Conservation (phyloP, 1,140 invertebrate species). For the Drosophila nebulosa region DNA sequence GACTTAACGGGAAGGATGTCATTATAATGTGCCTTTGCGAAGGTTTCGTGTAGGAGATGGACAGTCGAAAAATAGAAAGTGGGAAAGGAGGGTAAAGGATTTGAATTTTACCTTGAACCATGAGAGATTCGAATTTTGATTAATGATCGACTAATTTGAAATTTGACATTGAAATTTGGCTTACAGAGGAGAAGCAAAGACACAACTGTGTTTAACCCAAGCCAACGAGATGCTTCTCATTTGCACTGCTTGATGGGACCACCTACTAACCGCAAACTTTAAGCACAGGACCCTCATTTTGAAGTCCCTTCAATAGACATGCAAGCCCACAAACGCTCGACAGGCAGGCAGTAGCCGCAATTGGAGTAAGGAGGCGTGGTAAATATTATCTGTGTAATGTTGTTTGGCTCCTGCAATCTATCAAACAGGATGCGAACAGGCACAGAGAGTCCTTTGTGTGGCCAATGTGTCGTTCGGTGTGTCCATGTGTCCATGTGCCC, state of each 20-base stretch:
- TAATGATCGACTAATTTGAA: neutral
- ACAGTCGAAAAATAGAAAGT: neutral
- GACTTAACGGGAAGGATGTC: slow-evolving; percentile 23
- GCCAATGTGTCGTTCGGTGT: slow-evolving; percentile 12
- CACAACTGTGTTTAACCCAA: too few relatives aligned
- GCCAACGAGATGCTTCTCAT: neutral
- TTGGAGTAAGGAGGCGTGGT: slow-evolving; percentile 24
- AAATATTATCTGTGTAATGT: slow-evolving; percentile 67
- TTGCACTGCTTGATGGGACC: slow-evolving; percentile 2
- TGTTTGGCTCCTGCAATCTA: slow-evolving; percentile 54
- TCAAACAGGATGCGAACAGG: slow-evolving; percentile 24
- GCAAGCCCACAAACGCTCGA: neutral
- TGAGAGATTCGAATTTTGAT: neutral
- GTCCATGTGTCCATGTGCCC: neutral
- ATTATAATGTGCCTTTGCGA: slow-evolving; percentile 14
- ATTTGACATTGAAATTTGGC: neutral
- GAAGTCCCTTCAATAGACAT: slow-evolving; percentile 3
- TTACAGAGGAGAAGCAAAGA: neutral
- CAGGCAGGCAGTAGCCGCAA: neutral
- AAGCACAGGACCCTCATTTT: slow-evolving; percentile 29
- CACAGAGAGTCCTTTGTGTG: slow-evolving; percentile 30
- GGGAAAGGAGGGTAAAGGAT: neutral
- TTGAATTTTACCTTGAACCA: neutral
- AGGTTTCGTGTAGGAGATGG: too few relatives aligned
- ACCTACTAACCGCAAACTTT: slow-evolving; percentile 13